These are phyloP conservation scores for Dolichoris vasculosae DNA, from an alignment of 1,140 invertebrate species.

Conservation along the genomic window DNA sequence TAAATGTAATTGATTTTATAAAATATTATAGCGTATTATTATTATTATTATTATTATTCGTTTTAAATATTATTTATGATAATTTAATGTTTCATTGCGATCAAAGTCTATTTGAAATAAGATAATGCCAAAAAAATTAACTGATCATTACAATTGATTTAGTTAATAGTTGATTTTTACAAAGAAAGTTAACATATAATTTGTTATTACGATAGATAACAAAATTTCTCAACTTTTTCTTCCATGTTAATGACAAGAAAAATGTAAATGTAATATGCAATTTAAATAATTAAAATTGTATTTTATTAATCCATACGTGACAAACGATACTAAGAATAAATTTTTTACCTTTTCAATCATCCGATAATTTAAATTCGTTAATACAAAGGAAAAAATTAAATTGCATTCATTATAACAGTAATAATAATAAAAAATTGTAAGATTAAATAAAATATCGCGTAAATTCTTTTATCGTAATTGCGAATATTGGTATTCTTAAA, in stretches of 20 bases:
- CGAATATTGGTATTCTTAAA: not conserved
- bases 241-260: not conserved
- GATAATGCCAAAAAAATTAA: too few species aligned
- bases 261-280: not conserved
- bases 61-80: too few species aligned
- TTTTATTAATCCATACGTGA: not conserved
- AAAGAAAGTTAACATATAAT: not conserved
- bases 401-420: not conserved
- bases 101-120: not conserved
- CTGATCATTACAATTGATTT: not conserved
- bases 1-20: too few species aligned
- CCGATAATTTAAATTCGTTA: not conserved
- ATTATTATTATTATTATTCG: too few species aligned
- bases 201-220: not conserved
- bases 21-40: too few species aligned
- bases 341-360: not conserved
- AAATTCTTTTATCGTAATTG: not conserved
- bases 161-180: not conserved
- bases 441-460: not conserved
- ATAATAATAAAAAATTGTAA: not conserved
- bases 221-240: not conserved
- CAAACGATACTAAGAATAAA: too few species aligned
- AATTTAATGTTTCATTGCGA: too few species aligned
- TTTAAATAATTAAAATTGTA: not conserved
- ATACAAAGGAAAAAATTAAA: not conserved